Base-by-base conservation (phyloP, 2,888 invertebrate species). In the Pristionchus maxplancki region DNA sequence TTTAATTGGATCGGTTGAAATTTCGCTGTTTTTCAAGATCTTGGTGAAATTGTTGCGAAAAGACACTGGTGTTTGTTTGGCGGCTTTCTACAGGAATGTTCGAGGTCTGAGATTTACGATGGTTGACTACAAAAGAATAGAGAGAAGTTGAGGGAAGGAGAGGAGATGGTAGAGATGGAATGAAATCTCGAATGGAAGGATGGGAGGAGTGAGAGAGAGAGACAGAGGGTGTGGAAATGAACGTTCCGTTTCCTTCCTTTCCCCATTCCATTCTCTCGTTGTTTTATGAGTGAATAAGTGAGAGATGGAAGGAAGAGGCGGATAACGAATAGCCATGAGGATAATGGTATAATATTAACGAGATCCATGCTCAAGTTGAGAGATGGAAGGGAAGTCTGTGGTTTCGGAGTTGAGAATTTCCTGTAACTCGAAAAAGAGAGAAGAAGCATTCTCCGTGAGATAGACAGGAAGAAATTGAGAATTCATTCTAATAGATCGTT, bases 231-330 rank as follows among this genome's bases (percentile, higher is more conserved):
- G 64, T 31, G 64, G 64, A 67, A 67, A 67, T 37, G 74, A 74
- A 74, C 74, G 74, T 74, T 24, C 40, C 37, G 74, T 40, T 74
- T 74, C 40, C 74, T 40, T 67, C 74, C 74, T 40, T 31, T 74
- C 20, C 74, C 74, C 37, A 74, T 74, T 74, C 37, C 74, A 74
- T 74, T 74, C 40, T 40, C 74, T 40, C 67, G 34, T 67, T 74
- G 74, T 74, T 74, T 81, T 81, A 81, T 44, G 81, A 50, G 81
- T 44, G 48, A 81, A 81, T 81, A 50, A 81, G 81, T 44, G 50
- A 40, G 81, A 81, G 40, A 50, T 50, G 50, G 31, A 8, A 31
- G 81, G 37, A 17, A 48, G 28, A 40, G 74, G 58, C 4, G 74
- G 74, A 74, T 74, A 40, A 40, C 40, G 74, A 24, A 74, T 74